phyloP scores from a whole-genome alignment of 2,113 vertebrate species.

The Mugil cephalus region DNA sequence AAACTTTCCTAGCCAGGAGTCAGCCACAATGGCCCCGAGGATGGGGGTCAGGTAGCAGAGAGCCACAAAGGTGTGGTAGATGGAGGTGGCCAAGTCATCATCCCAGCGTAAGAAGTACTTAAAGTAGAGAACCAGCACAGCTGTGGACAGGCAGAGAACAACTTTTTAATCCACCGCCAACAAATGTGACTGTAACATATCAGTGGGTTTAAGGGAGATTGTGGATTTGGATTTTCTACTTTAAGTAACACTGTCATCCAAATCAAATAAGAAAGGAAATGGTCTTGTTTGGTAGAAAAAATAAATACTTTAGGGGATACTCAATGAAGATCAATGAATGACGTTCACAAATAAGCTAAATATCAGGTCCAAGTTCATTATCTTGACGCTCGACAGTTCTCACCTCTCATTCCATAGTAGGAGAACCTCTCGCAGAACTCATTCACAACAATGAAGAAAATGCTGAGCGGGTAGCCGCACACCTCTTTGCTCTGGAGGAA shows the following conservation, averaged over 20 bases:
- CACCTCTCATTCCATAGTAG: constrained; percentile 99
- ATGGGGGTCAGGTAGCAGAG: constrained; percentile 95
- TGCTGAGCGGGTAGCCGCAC: constrained; percentile 91
- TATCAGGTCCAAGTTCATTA: too few relatives aligned
- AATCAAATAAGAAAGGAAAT: not conserved
- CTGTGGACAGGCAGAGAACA: constrained; percentile 72
- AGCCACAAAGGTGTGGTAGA: constrained; percentile 95
- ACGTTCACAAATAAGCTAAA: too few relatives aligned
- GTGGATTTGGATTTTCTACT: not conserved
- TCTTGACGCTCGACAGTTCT: constrained; percentile 18
- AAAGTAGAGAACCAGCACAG: constrained; percentile 94
- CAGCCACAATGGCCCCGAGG: constrained; percentile 92
- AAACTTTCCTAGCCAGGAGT: constrained; percentile 98
- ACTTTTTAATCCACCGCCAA: not conserved
- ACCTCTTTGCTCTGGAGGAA: constrained; percentile 62
- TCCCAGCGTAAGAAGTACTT: constrained; percentile 90
- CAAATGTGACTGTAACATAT: too few relatives aligned
- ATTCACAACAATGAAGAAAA: constrained; percentile 95
- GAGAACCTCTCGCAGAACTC: constrained; percentile 98
- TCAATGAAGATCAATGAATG: too few relatives aligned
- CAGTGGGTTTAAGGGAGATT: not conserved
- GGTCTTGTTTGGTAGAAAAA: too few relatives aligned
- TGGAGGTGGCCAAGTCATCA: constrained; percentile 88
- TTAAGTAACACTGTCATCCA: not conserved
- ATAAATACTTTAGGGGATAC: too few relatives aligned